Base-by-base conservation (phyloP, 2,888 invertebrate genomes). In the Fabriciana adippe region DNA sequence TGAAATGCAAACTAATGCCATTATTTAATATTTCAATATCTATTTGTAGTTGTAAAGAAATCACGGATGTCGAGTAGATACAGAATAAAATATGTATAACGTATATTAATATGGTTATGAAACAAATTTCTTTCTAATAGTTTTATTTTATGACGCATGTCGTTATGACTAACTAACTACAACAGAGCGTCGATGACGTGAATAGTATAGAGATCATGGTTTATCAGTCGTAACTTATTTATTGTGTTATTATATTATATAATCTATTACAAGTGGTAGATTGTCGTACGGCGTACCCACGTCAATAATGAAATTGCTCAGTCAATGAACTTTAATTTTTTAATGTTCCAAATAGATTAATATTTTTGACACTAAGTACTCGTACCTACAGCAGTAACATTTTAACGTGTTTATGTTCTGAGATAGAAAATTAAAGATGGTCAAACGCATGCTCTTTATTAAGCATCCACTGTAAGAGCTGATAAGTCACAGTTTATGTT, bases 61-160 rank as follows among this genome's bases (percentile, higher is more conserved):
- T 62, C 67, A 59, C 65, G 70, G 70, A 70, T 70, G 41, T 70
- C 41, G 62, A 35, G 60, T 47, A n/a, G 45, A 13, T 45, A 41
- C 53, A 35, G 41, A 48, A 31, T 61, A 61, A 50, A 62, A 11
- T 11, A 41, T 61, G 50, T 61, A 26, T 69, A 63, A 41, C 55
- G 50, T 61, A 26, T 69, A 63, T 61, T 63, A 41, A 51, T 45
- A 48, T 63, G 61, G 60, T 69, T 69, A 72, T 59, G 69, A 72
- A 69, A 72, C 69, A n/a, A 48, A 69, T 71, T 72, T 69, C 59
- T 69, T 66, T 64, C 60, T 62, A 69, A 60, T 51, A 48, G 57
- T 67, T 67, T 69, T 69, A 67, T 69, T 69, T 64, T 63, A 67
- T 67, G 68, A 68, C 68, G 68, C 64, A 60, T 62, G 54, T 53